Percentiles rank a stretch among this genome's conserved stretches.
These are phyloP conservation scores for Otolemur crassicaudatus DNA, from an alignment of 2,797 vertebrate genomes.

Conservation along the genomic window DNA sequence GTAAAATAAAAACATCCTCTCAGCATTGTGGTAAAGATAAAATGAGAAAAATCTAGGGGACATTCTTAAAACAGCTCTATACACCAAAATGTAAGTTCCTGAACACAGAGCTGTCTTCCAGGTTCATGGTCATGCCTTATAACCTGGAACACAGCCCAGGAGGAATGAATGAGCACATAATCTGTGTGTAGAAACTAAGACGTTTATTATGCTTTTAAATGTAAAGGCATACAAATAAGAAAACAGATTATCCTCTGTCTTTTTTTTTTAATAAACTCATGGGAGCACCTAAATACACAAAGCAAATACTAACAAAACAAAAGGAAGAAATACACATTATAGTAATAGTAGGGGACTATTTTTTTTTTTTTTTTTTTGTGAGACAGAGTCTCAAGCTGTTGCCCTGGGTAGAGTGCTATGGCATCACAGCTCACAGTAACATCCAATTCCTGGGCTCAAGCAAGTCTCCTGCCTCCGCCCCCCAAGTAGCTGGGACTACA, in stretches of 20 bases:
- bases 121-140: not conserved
- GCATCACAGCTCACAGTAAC: too few species aligned
- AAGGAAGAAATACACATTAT: not conserved
- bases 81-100: not conserved
- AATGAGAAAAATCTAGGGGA: not conserved
- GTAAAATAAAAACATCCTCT: not conserved
- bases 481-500: too few species aligned
- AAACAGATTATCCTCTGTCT: not conserved
- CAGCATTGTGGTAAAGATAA: not conserved
- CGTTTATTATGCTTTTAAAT: not conserved
- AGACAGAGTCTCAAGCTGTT: too few species aligned
- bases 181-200: not conserved
- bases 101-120: not conserved
- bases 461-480: too few species aligned
- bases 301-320: not conserved
- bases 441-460: too few species aligned
- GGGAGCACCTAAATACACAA: not conserved
- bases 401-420: too few species aligned
- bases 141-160: not conserved
- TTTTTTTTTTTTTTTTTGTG: too few species aligned
- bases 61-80: not conserved
- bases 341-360: not conserved
- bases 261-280: not conserved
- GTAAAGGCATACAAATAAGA: not conserved
- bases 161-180: not conserved